Percentiles rank a stretch among this genome's conserved stretches.
Evolutionary conservation across 37 sponge, comb jelly and placozoan species (phyloP).

Genomic region (Eunapius fragilis): DNA sequence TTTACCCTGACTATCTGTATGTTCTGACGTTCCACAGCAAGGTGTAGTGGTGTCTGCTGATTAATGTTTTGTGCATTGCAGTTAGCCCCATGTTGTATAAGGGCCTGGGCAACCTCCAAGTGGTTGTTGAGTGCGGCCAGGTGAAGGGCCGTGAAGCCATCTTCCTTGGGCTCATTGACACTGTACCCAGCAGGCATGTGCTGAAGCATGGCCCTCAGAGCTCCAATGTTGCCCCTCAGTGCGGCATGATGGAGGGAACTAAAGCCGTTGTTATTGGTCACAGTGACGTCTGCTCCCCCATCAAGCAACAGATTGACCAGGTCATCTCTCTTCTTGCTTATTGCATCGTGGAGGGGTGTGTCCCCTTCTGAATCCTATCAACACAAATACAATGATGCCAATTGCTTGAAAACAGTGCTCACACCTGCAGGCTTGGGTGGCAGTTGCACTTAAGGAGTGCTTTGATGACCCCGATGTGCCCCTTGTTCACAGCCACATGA

Average conservation of each 20-base stretch:
- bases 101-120: conserved; percentile 84
- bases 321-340: conserved; percentile 85
- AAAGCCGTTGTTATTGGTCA: conserved; percentile 89
- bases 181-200: conserved; percentile 28
- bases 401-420: not conserved
- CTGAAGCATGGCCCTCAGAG: conserved; percentile 56
- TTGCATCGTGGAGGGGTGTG: conserved; percentile 95
- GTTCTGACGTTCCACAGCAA: conserved; percentile 87
- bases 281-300: conserved; percentile 61
- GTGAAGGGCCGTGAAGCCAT: conserved; percentile 94
- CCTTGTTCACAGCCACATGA: conserved; percentile 88
- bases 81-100: conserved; percentile 74
- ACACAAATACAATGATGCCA: not conserved
- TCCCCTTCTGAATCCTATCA: conserved; percentile 91
- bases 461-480: conserved; percentile 73
- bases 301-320: conserved; percentile 79
- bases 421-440: conserved; percentile 81
- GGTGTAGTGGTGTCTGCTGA: conserved; percentile 70
- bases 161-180: conserved; percentile 83
- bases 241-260: conserved; percentile 89
- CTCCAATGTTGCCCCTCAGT: conserved; percentile 72
- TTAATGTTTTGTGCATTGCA: conserved; percentile 62
- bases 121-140: conserved; percentile 93
- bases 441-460: conserved; percentile 62
- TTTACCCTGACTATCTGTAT: conserved; percentile 80